Percentiles rank a stretch among this genome's conserved stretches.
phyloP scores from a whole-genome alignment of 2,113 vertebrate genomes.

The Pluvialis apricaria region DNA sequence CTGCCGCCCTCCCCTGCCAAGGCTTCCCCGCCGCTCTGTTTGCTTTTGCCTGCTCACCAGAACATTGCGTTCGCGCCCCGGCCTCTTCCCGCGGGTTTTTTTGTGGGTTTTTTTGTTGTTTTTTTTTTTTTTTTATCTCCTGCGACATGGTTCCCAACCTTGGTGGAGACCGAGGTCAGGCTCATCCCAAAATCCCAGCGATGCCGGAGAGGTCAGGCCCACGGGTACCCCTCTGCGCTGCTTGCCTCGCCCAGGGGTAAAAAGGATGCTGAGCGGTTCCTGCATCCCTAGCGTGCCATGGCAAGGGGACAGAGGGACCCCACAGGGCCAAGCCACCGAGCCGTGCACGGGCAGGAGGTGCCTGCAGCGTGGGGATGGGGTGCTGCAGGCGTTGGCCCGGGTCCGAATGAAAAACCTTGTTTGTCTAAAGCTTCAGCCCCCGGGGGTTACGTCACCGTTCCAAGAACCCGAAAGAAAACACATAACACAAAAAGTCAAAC shows the following conservation, averaged over 20 bases:
- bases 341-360: fast-evolving
- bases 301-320: background rate
- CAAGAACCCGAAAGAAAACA: conserved; percentile 34
- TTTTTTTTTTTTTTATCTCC: background rate
- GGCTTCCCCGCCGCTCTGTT: background rate
- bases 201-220: background rate
- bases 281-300: background rate
- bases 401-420: background rate
- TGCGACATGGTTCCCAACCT: fast-evolving
- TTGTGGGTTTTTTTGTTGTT: background rate
- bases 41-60: conserved; percentile 16
- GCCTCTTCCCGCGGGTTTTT: background rate
- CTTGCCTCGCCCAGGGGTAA: fast-evolving
- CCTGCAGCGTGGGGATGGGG: background rate
- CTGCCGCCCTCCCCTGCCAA: background rate
- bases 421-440: conserved; percentile 14
- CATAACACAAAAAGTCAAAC: background rate
- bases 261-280: conserved; percentile 8
- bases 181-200: background rate
- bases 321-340: fast-evolving
- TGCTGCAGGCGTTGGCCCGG: background rate
- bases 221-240: fast-evolving
- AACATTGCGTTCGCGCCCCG: background rate
- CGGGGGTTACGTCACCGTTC: conserved; percentile 42
- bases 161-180: background rate